phyloP scores from a whole-genome alignment of 1,140 invertebrate genomes.

The Geopemphigus sp. region DNA sequence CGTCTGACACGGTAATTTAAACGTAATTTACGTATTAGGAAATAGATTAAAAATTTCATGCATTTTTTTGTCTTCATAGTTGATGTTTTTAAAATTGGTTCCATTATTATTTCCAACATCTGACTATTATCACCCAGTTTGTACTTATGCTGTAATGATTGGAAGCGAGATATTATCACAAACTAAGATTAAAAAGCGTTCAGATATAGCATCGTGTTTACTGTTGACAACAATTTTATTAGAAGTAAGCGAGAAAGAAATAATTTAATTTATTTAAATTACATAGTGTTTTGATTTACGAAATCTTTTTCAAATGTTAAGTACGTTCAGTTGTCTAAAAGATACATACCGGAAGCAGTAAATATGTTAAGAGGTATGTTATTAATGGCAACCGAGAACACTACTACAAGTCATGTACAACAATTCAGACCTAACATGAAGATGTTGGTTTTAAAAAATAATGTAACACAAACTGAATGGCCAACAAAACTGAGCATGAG shows the following conservation, averaged over 20 bases:
- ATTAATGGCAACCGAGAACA: slow-evolving; percentile 25
- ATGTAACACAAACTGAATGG: slow-evolving; percentile 4
- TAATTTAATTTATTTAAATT: neutral
- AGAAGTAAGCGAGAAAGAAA: slow-evolving; percentile 62
- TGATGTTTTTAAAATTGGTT: slow-evolving; percentile 77
- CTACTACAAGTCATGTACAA: neutral
- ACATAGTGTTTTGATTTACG: neutral
- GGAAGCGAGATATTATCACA: slow-evolving; percentile 74
- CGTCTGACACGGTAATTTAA: slow-evolving; percentile 37
- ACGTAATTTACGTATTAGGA: slow-evolving; percentile 8
- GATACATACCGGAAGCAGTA: slow-evolving; percentile 73
- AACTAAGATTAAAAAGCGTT: slow-evolving; percentile 62
- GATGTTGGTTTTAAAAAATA: neutral
- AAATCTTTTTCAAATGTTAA: slow-evolving; percentile 56
- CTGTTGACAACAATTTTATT: slow-evolving; percentile 71
- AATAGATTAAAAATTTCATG: slow-evolving; percentile 5
- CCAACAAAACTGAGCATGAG: slow-evolving; percentile 21
- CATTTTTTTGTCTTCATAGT: slow-evolving; percentile 57
- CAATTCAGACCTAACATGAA: slow-evolving; percentile 26
- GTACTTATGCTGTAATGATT: slow-evolving; percentile 78
- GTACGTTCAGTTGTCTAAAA: slow-evolving; percentile 77
- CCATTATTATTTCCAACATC: slow-evolving; percentile 80
- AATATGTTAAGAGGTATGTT: slow-evolving; percentile 74
- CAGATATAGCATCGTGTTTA: slow-evolving; percentile 74
- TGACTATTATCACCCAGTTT: slow-evolving; percentile 82